These are phyloP conservation scores for Phrynocephalus forsythii DNA, from an alignment of 2,797 vertebrate genomes.

Conservation along the genomic window DNA sequence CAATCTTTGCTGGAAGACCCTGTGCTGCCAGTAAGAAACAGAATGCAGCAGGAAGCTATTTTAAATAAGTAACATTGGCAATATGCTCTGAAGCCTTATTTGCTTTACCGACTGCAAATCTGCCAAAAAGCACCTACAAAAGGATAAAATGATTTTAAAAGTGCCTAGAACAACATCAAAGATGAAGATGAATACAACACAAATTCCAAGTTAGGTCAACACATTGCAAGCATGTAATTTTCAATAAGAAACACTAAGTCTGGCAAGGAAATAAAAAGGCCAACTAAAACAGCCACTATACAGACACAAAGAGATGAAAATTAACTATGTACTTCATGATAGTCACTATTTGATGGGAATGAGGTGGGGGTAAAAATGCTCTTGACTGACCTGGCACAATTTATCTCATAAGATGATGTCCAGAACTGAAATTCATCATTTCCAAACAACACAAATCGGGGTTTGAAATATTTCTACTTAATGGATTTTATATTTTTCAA, in stretches of 20 bases:
- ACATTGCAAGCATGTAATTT: conserved; percentile 45
- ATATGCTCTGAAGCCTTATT: not conserved
- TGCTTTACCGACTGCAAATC: not conserved
- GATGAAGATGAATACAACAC: accelerated
- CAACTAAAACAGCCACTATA: not conserved
- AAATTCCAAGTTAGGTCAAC: not conserved
- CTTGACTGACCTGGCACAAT: not conserved
- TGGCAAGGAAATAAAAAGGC: not conserved
- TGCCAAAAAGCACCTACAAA: not conserved
- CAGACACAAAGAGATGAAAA: not conserved
- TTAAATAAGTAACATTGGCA: not conserved
- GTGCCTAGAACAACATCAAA: not conserved
- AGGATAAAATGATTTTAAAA: not conserved
- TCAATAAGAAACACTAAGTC: conserved; percentile 8
- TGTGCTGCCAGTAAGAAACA: no score
- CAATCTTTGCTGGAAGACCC: not conserved
- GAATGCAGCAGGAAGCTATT: not conserved
- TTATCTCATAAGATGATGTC: conserved; percentile 16
- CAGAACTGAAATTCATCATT: conserved; percentile 18
- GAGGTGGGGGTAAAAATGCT: not conserved
- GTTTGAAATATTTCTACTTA: conserved; percentile 38
- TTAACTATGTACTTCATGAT: conserved; percentile 8
- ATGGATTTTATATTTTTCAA: not conserved
- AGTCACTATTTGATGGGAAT: not conserved
- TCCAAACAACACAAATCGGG: not conserved